Conservation (phyloP, 2,113 vertebrate genomes). For the Tinamus guttatus region DNA sequence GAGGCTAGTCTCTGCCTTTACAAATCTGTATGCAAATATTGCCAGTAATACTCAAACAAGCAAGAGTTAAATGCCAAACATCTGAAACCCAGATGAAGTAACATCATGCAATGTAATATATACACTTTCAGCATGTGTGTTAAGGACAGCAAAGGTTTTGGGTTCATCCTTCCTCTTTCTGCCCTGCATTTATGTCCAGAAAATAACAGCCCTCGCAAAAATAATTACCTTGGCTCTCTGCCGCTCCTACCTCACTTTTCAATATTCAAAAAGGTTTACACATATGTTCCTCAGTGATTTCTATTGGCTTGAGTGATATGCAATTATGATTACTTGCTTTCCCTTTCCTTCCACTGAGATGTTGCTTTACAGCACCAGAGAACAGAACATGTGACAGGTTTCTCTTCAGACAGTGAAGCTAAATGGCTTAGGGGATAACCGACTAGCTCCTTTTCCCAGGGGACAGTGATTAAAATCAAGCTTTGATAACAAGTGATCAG, state of each 20-base stretch:
- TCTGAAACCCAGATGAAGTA: conserved; percentile 25
- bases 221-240: conserved; percentile 57
- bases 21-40: not conserved
- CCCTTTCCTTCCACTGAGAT: conserved; percentile 13
- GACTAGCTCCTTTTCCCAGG: not conserved
- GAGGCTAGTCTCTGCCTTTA: not conserved
- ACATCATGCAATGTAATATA: not conserved
- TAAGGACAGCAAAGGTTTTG: conserved; percentile 11
- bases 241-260: conserved; percentile 29
- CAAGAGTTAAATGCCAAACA: not conserved
- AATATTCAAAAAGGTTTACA: conserved; percentile 56
- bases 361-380: conserved; percentile 40
- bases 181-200: conserved; percentile 7
- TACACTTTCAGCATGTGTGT: not conserved
- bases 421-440: not conserved
- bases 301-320: not conserved
- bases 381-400: conserved; percentile 25
- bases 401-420: not conserved
- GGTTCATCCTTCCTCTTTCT: conserved; percentile 22
- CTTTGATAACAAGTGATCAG: conserved; percentile 19
- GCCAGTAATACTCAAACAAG: not conserved
- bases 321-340: not conserved
- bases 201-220: conserved; percentile 39
- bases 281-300: conserved; percentile 27
- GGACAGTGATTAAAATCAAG: conserved; percentile 20